These are phyloP conservation scores for Beaufortia kweichowensis DNA, from an alignment of 2,113 vertebrate species.

Conservation along the genomic window DNA sequence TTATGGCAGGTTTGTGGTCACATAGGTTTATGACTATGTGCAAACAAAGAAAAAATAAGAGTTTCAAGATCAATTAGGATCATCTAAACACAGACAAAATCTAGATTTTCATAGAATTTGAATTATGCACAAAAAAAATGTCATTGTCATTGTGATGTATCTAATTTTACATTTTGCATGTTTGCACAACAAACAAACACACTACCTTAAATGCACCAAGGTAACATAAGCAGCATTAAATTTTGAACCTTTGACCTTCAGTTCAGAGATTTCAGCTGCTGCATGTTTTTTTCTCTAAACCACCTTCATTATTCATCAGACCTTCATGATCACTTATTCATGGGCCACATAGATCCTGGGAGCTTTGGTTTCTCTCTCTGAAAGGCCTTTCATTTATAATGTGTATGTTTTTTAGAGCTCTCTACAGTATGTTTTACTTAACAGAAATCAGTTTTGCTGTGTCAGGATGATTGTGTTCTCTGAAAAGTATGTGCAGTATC, in stretches of 20 bases:
- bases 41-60: slow-evolving; percentile 4
- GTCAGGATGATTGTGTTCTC: slow-evolving; percentile 15
- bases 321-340: slow-evolving; percentile 19
- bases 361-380: slow-evolving; percentile 16
- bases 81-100: not conserved
- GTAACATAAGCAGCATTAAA: not conserved
- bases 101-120: not conserved
- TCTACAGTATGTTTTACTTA: not conserved
- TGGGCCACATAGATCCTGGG: slow-evolving; percentile 1
- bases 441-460: not conserved
- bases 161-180: not conserved
- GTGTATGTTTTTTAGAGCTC: not conserved
- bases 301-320: slow-evolving; percentile 38
- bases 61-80: not conserved
- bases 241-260: slow-evolving; percentile 22
- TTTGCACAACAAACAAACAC: not conserved
- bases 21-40: slow-evolving; percentile 1
- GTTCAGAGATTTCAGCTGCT: not conserved
- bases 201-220: not conserved
- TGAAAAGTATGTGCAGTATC: not conserved
- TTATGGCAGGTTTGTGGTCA: not conserved
- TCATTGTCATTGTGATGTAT: no score
- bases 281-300: slow-evolving; percentile 16
- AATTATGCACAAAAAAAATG: no score
- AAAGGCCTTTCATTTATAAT: not conserved